phyloP scores from a whole-genome alignment of 2,113 vertebrate genomes.

The Candoia aspera region DNA sequence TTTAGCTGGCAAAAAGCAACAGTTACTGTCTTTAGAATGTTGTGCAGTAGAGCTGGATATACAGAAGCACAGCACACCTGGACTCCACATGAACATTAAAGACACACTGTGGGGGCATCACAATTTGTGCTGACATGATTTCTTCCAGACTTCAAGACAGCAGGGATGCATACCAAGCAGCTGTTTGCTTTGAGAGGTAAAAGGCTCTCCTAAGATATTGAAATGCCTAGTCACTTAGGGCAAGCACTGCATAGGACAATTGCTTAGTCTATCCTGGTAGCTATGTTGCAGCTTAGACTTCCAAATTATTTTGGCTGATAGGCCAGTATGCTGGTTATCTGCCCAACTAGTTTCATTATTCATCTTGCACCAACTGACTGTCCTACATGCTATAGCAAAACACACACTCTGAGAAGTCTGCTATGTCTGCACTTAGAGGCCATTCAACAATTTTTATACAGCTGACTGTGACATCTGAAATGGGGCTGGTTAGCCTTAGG shows the following conservation, averaged over 20 bases:
- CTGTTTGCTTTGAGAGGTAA: background rate
- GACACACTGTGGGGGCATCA: background rate
- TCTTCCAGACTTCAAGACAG: background rate
- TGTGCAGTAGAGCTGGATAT: background rate
- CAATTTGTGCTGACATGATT: background rate
- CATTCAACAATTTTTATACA: background rate
- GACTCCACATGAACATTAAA: background rate
- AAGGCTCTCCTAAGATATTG: background rate
- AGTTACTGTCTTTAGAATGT: background rate
- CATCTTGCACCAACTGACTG: background rate
- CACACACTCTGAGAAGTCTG: background rate
- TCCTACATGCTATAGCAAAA: background rate
- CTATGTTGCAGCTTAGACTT: background rate
- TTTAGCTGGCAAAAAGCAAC: background rate
- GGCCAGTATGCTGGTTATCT: background rate
- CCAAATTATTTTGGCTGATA: background rate
- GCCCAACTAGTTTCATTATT: background rate
- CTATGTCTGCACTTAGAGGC: background rate
- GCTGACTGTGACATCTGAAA: background rate
- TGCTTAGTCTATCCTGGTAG: background rate
- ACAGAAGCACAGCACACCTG: background rate
- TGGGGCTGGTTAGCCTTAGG: background rate
- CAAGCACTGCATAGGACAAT: background rate
- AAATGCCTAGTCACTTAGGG: background rate
- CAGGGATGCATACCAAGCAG: background rate